These are phyloP conservation scores for Amphilophus citrinellus DNA, from an alignment of 2,113 vertebrate genomes.

Conservation along the genomic window DNA sequence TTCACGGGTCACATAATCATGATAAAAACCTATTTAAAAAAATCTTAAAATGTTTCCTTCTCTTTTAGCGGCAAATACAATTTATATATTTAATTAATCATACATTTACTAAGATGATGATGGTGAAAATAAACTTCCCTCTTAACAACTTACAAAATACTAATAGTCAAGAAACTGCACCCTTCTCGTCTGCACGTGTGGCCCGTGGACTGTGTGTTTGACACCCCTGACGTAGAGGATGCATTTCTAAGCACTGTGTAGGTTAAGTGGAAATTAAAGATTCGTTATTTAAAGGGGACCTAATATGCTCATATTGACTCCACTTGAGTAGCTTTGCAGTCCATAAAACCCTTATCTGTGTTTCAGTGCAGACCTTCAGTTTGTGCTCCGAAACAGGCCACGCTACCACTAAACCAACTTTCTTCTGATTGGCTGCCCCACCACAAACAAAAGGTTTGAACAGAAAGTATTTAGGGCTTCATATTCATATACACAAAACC, in stretches of 20 bases:
- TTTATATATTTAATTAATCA: background rate
- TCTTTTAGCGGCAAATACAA: background rate
- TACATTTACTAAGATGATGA: background rate
- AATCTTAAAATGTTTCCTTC: background rate
- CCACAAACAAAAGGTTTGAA: too few species aligned
- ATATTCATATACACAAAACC: too few species aligned
- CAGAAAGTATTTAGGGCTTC: too few species aligned
- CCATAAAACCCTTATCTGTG: background rate
- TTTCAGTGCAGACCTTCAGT: background rate
- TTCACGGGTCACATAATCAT: background rate
- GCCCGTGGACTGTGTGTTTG: background rate
- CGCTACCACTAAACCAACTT: background rate
- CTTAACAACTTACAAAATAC: background rate
- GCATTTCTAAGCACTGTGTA: slow-evolving; percentile 19
- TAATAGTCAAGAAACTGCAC: background rate
- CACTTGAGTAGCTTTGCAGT: background rate
- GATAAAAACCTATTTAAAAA: background rate
- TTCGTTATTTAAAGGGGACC: slow-evolving; percentile 30
- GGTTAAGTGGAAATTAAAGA: slow-evolving; percentile 31
- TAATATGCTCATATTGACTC: background rate
- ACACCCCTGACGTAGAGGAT: background rate
- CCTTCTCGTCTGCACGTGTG: background rate
- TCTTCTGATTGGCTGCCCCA: background rate
- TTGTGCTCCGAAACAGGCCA: background rate
- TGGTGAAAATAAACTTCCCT: background rate